Conservation (phyloP, 2,113 vertebrate genomes). For the Corythaixoides concolor region DNA sequence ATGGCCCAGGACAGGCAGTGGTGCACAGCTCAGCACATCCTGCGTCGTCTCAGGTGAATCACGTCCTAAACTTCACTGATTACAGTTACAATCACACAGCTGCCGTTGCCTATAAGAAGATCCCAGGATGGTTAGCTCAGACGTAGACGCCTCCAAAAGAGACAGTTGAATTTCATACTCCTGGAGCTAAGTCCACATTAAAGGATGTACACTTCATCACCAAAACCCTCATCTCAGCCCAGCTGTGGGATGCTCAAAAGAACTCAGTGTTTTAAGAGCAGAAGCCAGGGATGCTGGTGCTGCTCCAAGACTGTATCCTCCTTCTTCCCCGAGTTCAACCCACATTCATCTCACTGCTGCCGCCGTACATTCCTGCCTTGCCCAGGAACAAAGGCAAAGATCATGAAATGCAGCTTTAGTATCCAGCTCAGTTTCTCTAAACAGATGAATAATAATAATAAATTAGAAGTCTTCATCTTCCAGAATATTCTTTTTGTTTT, state of each 20-base stretch:
- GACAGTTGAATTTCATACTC: rapidly evolving
- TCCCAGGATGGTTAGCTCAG: neutral
- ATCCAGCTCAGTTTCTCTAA: neutral
- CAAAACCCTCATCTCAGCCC: neutral
- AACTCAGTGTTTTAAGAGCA: neutral
- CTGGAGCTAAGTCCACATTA: neutral
- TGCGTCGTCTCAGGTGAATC: rapidly evolving
- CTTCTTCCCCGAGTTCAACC: neutral
- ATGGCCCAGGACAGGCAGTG: rapidly evolving
- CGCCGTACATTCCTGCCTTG: neutral
- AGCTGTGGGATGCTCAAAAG: neutral
- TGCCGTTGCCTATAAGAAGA: neutral
- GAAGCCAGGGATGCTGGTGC: neutral
- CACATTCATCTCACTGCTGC: neutral
- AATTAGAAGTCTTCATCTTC: neutral
- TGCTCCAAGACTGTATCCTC: neutral
- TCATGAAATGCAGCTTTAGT: neutral
- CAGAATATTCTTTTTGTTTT: neutral
- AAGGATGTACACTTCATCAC: neutral
- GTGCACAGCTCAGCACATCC: neutral
- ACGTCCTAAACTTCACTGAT: neutral
- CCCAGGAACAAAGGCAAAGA: neutral
- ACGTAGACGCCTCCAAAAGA: neutral
- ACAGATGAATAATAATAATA: neutral
- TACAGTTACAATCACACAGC: too few relatives aligned